Percentiles rank a stretch among this genome's conserved stretches.
These are phyloP conservation scores for Rallus crepitans DNA, from an alignment of 2,797 vertebrate genomes.

Conservation along the genomic window DNA sequence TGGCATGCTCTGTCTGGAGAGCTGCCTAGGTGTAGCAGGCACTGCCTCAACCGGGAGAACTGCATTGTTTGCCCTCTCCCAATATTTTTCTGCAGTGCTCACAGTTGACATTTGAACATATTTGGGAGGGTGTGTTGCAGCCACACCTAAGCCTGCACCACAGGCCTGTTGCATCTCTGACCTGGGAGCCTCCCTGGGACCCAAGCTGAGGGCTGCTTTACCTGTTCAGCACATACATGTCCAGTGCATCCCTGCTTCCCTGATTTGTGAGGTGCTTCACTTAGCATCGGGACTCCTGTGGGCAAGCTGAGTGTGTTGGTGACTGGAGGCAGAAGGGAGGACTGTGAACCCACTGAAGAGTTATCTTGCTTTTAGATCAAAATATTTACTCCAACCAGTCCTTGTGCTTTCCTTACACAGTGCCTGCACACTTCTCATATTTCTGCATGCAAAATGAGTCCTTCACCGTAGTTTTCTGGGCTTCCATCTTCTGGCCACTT, in stretches of 20 bases:
- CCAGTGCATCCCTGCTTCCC: background rate
- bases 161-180: background rate
- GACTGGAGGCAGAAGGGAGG: background rate
- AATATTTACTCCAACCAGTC: background rate
- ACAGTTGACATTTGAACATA: background rate
- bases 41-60: accelerated
- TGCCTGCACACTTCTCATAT: background rate
- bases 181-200: background rate
- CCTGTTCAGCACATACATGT: accelerated
- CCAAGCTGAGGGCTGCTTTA: background rate
- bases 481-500: background rate
- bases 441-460: background rate
- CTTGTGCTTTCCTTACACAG: accelerated
- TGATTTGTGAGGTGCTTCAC: background rate
- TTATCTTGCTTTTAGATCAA: background rate
- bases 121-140: background rate
- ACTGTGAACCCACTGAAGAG: background rate
- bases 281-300: background rate
- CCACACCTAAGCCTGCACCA: background rate
- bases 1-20: accelerated
- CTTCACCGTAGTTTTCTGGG: background rate
- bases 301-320: background rate
- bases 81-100: background rate
- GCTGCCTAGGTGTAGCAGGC: background rate
- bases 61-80: background rate